phyloP scores from a whole-genome alignment of 1,140 invertebrate genomes.

The Microplitis mediator region DNA sequence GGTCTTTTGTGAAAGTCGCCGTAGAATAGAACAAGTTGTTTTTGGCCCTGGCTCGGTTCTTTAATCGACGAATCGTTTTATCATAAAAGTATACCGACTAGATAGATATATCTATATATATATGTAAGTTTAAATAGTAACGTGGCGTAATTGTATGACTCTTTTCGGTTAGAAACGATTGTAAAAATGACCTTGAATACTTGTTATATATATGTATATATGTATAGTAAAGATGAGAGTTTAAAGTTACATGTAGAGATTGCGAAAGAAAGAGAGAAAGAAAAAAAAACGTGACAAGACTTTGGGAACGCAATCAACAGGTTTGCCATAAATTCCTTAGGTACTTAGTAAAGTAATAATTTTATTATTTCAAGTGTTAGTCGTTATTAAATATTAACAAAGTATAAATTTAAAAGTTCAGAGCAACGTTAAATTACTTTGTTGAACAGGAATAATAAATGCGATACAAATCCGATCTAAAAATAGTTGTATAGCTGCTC shows the following conservation, averaged over 20 bases:
- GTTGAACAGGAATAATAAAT: neutral
- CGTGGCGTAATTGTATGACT: constrained; percentile 35
- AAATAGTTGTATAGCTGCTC: neutral
- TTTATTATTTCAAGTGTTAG: neutral
- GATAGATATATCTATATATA: neutral
- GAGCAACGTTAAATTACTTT: neutral
- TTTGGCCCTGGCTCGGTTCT: too few species aligned
- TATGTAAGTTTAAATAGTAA: neutral
- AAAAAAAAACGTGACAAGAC: constrained; percentile 20
- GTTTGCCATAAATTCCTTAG: constrained; percentile 28
- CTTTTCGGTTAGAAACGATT: constrained; percentile 29
- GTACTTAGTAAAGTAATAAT: neutral
- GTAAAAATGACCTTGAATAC: constrained; percentile 46
- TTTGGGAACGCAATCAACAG: constrained; percentile 8
- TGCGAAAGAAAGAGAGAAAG: constrained; percentile 18
- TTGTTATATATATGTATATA: constrained; percentile 26
- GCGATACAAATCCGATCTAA: constrained; percentile 7
- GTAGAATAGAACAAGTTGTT: too few species aligned
- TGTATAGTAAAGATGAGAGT: neutral
- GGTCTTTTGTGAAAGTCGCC: neutral
- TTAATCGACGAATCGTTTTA: neutral
- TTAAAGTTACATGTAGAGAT: constrained; percentile 18
- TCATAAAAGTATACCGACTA: neutral
- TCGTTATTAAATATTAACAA: constrained; percentile 1
- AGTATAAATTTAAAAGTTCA: neutral